These are phyloP conservation scores for Cololabis saira DNA, from an alignment of 2,113 vertebrate genomes.

Conservation along the genomic window DNA sequence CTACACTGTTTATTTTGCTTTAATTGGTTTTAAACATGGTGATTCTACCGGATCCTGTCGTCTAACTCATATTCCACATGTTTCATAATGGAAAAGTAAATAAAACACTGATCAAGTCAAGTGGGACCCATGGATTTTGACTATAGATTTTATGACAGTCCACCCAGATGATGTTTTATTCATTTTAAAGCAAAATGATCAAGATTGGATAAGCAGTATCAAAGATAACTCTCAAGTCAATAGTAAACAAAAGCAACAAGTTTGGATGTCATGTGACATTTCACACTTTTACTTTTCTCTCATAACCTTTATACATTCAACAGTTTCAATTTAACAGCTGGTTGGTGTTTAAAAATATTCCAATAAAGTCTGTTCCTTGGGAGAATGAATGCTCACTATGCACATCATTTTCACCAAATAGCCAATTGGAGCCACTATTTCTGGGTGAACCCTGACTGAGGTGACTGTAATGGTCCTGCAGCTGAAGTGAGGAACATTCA, in stretches of 20 bases:
- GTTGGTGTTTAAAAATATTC: constrained; percentile 47
- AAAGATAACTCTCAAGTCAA: background rate
- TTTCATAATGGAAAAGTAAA: no score
- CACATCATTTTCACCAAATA: constrained; percentile 55
- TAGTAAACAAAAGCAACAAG: constrained; percentile 19
- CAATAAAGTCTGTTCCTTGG: constrained; percentile 26
- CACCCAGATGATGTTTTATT: no score
- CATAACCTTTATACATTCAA: constrained; percentile 12
- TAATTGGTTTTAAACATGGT: no score
- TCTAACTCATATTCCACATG: no score
- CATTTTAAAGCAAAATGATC: background rate
- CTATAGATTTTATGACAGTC: no score
- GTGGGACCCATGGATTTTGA: no score
- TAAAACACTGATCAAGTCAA: no score
- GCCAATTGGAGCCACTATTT: constrained; percentile 62
- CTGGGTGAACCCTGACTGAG: constrained; percentile 66
- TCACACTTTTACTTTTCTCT: constrained; percentile 25
- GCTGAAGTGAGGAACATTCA: constrained; percentile 62
- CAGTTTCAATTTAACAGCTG: constrained; percentile 34
- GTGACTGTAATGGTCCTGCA: constrained; percentile 63
- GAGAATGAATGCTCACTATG: constrained; percentile 50
- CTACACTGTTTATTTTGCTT: no score
- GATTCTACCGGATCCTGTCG: no score
- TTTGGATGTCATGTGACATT: constrained; percentile 21
- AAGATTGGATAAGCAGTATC: background rate